Evolutionary conservation across 2,113 vertebrate genomes (phyloP), one percentile per base, ranked within the genome.

Genomic region (Tyto alba): DNA sequence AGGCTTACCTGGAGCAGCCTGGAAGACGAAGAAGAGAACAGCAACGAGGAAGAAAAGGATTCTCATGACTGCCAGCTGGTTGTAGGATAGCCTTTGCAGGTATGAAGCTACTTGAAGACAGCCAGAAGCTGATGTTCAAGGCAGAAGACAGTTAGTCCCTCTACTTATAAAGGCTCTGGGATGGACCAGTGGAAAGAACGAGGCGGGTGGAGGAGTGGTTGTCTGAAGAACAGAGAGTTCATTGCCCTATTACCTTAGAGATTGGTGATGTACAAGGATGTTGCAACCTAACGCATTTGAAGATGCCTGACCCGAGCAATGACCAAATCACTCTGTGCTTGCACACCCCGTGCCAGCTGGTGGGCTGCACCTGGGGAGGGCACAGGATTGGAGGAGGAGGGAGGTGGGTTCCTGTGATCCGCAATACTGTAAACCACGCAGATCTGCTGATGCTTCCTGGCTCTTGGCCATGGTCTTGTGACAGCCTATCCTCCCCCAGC

Each of bases 11-110:
- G 93, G 90, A 78, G 93, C 36, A 81, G 88, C 96, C 88, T 96
- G 96, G 79, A 96, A 94, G 56, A 96, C 90, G 90, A 97, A 96
- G 88, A 94, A 92, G 85, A 97, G 85, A 78, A 90, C 16, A 90
- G 93, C 90, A 1, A 97, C 11, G 1, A 97, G 93, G 83, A 97
- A 91, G 78, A 96, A 96, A 34, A 97, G 95, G 68, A 96, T 95
- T 59, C 56, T 97, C 96, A 96, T 97, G 95, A 3, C 53, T 96
- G 82, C 23, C 38, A 66, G 74, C 41, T 76, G 53, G 34, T 43
- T 41, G 77, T n/a, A 32, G 59, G 43, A 34, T 2, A 7, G 38
- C 10, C 67, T 69, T 50, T 4, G 17, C 75, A 66, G 77, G 9
- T 36, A 13, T 20, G 86, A 82, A 77, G 56, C 23, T 25, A 15